These are phyloP conservation scores for Darevskia nairensis DNA, from an alignment of 2,797 vertebrate species.

Conservation along the genomic window DNA sequence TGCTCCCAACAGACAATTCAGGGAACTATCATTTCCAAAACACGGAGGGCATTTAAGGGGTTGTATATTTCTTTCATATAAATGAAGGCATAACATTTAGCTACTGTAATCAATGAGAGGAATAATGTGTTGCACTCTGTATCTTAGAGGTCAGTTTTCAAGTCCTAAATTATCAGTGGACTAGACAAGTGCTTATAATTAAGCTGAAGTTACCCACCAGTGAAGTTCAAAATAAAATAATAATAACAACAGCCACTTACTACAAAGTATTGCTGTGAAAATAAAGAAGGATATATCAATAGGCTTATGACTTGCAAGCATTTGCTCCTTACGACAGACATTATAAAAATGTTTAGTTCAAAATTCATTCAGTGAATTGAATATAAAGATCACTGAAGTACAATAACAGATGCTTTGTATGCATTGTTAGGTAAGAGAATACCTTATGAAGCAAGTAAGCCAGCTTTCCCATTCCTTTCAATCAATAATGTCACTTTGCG, in stretches of 20 bases:
- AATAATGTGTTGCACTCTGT: neutral
- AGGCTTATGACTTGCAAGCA: neutral
- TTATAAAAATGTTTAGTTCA: neutral
- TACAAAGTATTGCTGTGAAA: neutral
- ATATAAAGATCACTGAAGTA: neutral
- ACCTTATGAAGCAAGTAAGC: neutral
- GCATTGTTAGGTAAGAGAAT: neutral
- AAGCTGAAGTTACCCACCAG: neutral
- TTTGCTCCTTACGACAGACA: neutral
- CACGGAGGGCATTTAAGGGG: conserved; percentile 30
- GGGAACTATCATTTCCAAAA: conserved; percentile 65
- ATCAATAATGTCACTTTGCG: neutral
- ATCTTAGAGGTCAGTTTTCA: neutral
- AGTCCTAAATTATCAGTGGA: neutral
- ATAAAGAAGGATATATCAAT: neutral
- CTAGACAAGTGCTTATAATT: neutral
- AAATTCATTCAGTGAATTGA: neutral
- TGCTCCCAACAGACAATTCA: conserved; percentile 45
- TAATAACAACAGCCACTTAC: neutral
- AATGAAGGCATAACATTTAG: neutral
- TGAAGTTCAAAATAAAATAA: neutral
- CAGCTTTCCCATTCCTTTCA: neutral
- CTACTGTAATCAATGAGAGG: conserved; percentile 3
- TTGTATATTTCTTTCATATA: neutral
- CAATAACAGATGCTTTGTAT: neutral